Evolutionary conservation across 2,113 vertebrate species (phyloP).

Genomic region (Empidonax traillii): DNA sequence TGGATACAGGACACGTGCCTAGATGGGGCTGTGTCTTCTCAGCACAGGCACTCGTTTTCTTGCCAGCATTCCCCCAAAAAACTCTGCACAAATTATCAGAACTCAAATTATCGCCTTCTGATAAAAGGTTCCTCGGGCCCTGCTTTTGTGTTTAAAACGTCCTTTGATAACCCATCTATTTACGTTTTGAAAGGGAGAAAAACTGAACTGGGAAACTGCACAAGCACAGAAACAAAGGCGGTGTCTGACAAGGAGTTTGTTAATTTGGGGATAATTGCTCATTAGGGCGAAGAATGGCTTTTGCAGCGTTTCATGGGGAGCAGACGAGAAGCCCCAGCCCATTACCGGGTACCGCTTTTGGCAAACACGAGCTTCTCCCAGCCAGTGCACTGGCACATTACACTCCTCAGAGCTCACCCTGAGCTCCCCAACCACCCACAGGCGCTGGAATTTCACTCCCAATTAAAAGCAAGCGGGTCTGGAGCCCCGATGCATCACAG

Average conservation of each 20-base stretch:
- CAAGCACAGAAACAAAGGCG: not conserved
- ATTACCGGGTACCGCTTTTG: not conserved
- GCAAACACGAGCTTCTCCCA: not conserved
- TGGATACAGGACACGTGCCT: not conserved
- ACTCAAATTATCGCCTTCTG: not conserved
- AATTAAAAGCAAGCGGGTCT: not conserved
- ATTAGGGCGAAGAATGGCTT: not conserved
- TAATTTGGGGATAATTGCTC: conserved; percentile 1
- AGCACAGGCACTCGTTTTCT: not conserved
- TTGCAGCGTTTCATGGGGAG: not conserved
- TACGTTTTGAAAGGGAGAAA: not conserved
- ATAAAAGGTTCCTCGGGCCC: rapidly evolving
- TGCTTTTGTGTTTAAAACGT: not conserved
- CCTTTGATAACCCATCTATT: not conserved
- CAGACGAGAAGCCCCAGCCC: not conserved
- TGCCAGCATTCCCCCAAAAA: not conserved
- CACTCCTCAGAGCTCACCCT: not conserved
- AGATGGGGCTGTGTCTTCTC: not conserved
- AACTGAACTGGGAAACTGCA: not conserved
- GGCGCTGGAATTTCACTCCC: not conserved
- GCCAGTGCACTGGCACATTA: not conserved
- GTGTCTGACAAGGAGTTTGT: not conserved
- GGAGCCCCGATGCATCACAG: not conserved
- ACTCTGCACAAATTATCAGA: not conserved
- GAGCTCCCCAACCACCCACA: not conserved